Evolutionary conservation across 2,797 vertebrate genomes (phyloP).

Genomic region (Trachops cirrhosus): DNA sequence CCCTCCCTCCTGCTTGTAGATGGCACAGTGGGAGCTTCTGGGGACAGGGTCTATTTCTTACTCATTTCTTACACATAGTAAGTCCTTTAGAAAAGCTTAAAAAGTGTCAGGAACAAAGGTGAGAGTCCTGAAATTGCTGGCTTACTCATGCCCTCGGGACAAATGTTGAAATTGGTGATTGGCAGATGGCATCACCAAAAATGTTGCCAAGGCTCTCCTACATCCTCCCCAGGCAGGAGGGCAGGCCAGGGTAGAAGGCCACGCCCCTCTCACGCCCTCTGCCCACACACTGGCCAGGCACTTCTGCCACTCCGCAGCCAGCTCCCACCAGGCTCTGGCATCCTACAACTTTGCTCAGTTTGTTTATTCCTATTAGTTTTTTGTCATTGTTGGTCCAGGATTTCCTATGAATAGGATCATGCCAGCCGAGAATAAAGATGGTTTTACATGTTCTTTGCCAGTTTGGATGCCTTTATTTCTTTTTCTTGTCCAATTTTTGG

Average conservation of each 20-base stretch:
- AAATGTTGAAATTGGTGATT: background rate
- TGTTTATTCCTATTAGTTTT: background rate
- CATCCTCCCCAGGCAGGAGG: background rate
- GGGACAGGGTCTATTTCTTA: background rate
- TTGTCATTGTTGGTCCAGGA: background rate
- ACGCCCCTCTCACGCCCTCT: background rate
- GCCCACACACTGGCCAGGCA: background rate
- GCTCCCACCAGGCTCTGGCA: background rate
- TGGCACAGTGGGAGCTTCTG: background rate
- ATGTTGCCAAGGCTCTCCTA: background rate
- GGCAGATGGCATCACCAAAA: background rate
- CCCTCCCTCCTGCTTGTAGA: background rate
- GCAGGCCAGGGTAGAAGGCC: background rate
- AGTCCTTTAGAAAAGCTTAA: background rate
- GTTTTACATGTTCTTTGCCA: background rate
- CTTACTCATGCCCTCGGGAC: background rate
- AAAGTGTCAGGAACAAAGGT: background rate
- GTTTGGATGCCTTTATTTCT: background rate
- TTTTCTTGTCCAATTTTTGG: background rate
- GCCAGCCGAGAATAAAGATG: background rate
- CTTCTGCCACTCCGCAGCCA: accelerated
- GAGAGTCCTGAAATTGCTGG: background rate
- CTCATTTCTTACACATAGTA: background rate
- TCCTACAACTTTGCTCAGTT: background rate
- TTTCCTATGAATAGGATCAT: background rate